These are phyloP conservation scores for Parauchenoglanis punctatus DNA, from an alignment of 2,797 vertebrate genomes.

Conservation along the genomic window DNA sequence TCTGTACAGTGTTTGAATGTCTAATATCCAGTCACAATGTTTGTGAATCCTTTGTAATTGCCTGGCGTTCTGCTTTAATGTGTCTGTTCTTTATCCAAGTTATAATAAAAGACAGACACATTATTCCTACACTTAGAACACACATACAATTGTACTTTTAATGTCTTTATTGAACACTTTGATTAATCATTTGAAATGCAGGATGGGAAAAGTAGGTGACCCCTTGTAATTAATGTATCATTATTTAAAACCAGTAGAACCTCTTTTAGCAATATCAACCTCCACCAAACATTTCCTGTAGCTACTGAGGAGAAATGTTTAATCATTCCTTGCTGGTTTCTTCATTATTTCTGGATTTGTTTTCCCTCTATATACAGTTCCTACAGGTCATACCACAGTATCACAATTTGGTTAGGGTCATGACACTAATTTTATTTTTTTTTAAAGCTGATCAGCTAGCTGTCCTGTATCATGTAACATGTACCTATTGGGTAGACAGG, in stretches of 20 bases:
- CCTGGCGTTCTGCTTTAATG: neutral
- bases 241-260: neutral
- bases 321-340: neutral
- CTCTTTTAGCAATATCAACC: neutral
- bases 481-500: neutral
- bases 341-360: neutral
- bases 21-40: neutral
- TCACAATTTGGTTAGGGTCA: neutral
- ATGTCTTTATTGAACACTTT: too few species aligned
- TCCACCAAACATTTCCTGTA: neutral
- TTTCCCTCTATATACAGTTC: neutral
- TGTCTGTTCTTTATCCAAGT: neutral
- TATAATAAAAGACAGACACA: neutral
- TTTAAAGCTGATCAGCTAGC: neutral
- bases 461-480: neutral
- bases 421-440: neutral
- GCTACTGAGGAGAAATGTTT: neutral
- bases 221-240: neutral
- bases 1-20: neutral
- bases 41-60: neutral
- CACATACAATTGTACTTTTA: neutral
- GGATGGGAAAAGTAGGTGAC: neutral
- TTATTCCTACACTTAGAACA: neutral
- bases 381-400: neutral
- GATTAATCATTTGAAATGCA: neutral